These are phyloP conservation scores for Conchocele bisecta DNA, from an alignment of 2,888 invertebrate genomes.

Conservation along the genomic window DNA sequence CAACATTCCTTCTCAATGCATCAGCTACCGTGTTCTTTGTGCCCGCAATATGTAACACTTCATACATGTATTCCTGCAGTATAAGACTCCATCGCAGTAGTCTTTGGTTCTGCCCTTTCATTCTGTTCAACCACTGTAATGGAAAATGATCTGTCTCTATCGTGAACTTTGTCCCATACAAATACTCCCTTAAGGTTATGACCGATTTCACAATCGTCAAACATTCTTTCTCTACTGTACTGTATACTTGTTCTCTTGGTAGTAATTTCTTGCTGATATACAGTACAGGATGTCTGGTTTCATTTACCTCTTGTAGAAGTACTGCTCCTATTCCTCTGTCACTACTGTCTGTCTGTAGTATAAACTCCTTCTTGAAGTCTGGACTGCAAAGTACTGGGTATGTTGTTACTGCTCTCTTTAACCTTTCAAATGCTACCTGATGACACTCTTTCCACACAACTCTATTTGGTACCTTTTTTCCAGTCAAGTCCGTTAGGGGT, in stretches of 20 bases:
- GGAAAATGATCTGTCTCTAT: background rate
- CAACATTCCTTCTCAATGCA: too few relatives aligned
- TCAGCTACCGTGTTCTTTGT: background rate
- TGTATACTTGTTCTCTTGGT: background rate
- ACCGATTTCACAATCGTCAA: background rate
- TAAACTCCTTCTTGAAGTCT: background rate
- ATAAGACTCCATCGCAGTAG: background rate
- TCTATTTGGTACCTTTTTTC: background rate
- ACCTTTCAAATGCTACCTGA: background rate
- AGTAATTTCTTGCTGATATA: background rate
- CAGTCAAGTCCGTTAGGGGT: background rate
- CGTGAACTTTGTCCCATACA: background rate
- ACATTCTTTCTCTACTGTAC: conserved; percentile 1
- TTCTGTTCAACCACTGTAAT: background rate
- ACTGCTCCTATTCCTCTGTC: background rate
- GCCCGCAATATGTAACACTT: background rate
- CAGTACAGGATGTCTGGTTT: background rate
- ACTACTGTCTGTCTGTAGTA: background rate
- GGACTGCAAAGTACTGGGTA: background rate
- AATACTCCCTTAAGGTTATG: background rate
- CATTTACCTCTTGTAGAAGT: background rate
- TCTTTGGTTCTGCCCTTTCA: background rate
- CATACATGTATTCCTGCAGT: background rate
- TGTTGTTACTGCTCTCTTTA: background rate
- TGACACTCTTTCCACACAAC: background rate